Base-by-base conservation (phyloP, 2,797 vertebrate species). In the Anas capensis region DNA sequence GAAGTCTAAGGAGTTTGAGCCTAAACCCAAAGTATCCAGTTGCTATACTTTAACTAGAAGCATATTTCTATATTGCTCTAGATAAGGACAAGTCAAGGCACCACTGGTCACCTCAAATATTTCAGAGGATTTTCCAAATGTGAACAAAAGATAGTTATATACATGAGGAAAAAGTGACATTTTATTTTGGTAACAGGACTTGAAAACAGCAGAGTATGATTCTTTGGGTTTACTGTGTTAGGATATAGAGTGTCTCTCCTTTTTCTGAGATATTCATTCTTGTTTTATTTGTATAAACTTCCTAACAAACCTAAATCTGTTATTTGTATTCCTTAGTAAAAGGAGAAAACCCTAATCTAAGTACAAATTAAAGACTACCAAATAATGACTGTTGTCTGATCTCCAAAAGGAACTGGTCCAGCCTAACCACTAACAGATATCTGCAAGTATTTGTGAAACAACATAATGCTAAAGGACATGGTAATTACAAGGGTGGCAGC, bases 371-470 rank as follows among this genome's bases (percentile, higher is more conserved):
- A 44, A 73, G 27, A 75, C 38, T 65, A 58, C 40, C 60, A 57
- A 78, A 78, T 65, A 57, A 60, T 46, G n/a, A 62, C 11, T 34
- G 11, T 49, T 82, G 20, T 60, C 70, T 38, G 49, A 58, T 82
- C 82, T 29, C 48, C 57, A 86, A 82, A 92, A 93, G n/a, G 24
- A 90, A 91, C 77, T 58, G 48, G 53, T 82, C 65, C 31, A 36
- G 57, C 86, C 40, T 83, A 80, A 88, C 51, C 8, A 3, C 6
- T 38, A 82, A 72, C 38, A 58, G 13, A 17, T 68, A 61, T 12
- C 36, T 76, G 31, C 33, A 86, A 40, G 40, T 65, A 86, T 49
- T 54, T 68, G 57, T 76, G 62, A 76, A 89, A 85, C 36, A 91
- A 76, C 42, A 26, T 76, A 62, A 65, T 38, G 15, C 68, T 86